Base-by-base conservation (phyloP, 2,797 vertebrate species). In the Chromis chromis region DNA sequence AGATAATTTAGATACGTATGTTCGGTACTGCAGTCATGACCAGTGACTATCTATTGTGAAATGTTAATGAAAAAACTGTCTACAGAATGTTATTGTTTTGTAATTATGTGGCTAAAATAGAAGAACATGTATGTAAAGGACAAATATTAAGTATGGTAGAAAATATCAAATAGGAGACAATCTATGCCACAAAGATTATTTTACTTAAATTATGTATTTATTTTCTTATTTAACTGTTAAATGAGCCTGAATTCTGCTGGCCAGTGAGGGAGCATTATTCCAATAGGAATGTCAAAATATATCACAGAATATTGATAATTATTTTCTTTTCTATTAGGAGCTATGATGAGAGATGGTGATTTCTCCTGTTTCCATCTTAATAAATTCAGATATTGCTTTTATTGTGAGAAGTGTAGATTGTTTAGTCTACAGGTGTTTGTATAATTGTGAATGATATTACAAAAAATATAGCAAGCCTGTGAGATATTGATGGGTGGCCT, bases 161-260 rank as follows among this genome's bases (percentile, higher is more conserved):
- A 78, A 81, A 80, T 2, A 77, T 48, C 69, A 74, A 52, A 85
- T 86, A 91, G 74, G 53, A 84, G 93, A 95, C 93, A 95, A 94
- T 94, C 92, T 94, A 92, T 92, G 89, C 87, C 92, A 87, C 85
- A 91, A 92, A 92, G 78, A 90, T 88, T 83, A 92, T 89, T 90
- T 84, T 90, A 85, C 52, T 81, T 85, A 91, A 85, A 91, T 90
- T 79, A 74, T 88, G 70, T 90, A 93, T 95, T 94, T 94, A 93
- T 94, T 94, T 95, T 94, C 90, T 86, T 92, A 94, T 93, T 89
- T 88, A 82, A 78, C 68, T 87, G 79, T 90, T 39, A 84, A 81
- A 92, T 93, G 79, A 92, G 76, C 82, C 83, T 91, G 76, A 89
- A 92, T 93, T 94, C 94, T 95, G 94, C 92, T 94, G 94, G 93